Evolutionary conservation across 30 jellyfish, hydroid and myxozoan genomes (phyloP).

Genomic region (Pseudorhiza aurosa): DNA sequence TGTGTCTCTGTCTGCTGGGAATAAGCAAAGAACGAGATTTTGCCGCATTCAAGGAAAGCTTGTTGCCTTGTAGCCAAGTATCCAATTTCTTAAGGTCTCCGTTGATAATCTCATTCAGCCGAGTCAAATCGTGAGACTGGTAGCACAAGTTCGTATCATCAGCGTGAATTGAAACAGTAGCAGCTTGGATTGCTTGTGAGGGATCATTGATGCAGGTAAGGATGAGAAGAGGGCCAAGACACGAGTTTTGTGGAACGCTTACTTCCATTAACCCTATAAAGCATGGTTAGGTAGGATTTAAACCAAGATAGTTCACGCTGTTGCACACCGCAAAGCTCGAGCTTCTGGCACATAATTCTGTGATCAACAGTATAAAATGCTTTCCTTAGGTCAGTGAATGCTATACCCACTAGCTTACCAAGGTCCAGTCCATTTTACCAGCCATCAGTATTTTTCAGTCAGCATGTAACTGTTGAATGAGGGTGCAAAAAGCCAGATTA

Average conservation of each 20-base stretch:
- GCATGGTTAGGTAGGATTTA: not conserved
- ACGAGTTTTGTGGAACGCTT: not conserved
- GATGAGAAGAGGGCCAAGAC: not conserved
- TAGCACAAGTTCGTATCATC: too few species aligned
- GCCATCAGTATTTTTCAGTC: not conserved
- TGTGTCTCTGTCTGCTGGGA: not conserved
- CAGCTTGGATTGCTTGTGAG: not conserved
- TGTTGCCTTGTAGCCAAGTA: too few species aligned
- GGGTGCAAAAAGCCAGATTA: not conserved
- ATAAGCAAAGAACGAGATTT: not conserved
- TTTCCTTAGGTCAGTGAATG: too few species aligned
- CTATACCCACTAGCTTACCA: too few species aligned
- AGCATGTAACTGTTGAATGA: too few species aligned
- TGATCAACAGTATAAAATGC: too few species aligned
- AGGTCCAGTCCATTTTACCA: not conserved
- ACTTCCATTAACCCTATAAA: not conserved
- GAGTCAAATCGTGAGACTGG: too few species aligned
- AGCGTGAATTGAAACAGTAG: not conserved
- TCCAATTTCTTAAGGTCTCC: too few species aligned
- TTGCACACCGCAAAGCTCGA: too few species aligned
- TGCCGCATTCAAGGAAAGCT: not conserved
- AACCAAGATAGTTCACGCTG: too few species aligned
- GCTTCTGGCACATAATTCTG: too few species aligned
- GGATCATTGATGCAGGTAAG: not conserved
- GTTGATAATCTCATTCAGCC: too few species aligned